These are phyloP conservation scores for Crematogaster levior DNA, from an alignment of 2,888 invertebrate genomes.

Conservation along the genomic window DNA sequence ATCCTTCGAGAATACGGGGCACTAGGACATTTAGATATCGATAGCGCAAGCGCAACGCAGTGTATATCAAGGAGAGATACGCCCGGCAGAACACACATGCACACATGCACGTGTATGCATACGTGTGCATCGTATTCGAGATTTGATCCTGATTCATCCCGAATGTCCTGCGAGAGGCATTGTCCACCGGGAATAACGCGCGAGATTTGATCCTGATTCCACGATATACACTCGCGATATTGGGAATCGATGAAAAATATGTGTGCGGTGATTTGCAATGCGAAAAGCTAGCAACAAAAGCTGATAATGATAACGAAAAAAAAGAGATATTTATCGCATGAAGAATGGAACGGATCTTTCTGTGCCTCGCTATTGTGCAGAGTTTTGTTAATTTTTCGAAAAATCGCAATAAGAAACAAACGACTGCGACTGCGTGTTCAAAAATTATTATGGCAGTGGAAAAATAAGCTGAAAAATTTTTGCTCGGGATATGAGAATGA, in stretches of 20 bases:
- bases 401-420: neutral
- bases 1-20: conserved; percentile 68
- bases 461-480: conserved; percentile 2
- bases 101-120: conserved; percentile 15
- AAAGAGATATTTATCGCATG: conserved; percentile 26
- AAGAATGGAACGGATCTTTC: conserved; percentile 13
- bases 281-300: conserved; percentile 67
- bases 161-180: conserved; percentile 69
- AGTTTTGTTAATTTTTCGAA: conserved; percentile 1
- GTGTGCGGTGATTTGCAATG: conserved; percentile 70
- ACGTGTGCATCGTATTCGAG: conserved; percentile 48
- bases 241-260: conserved; percentile 72
- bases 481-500: neutral
- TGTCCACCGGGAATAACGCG: conserved; percentile 71
- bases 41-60: conserved; percentile 73
- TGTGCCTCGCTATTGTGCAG: neutral
- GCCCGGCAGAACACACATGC: conserved; percentile 57
- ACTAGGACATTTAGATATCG: conserved; percentile 67
- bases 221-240: conserved; percentile 67
- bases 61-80: conserved; percentile 76
- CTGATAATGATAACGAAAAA: conserved; percentile 68
- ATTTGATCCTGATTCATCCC: conserved; percentile 61
- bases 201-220: conserved; percentile 72
- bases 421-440: neutral
- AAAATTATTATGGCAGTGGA: neutral